Evolutionary conservation across 2,113 vertebrate species (phyloP).

Genomic region (Scortum barcoo): DNA sequence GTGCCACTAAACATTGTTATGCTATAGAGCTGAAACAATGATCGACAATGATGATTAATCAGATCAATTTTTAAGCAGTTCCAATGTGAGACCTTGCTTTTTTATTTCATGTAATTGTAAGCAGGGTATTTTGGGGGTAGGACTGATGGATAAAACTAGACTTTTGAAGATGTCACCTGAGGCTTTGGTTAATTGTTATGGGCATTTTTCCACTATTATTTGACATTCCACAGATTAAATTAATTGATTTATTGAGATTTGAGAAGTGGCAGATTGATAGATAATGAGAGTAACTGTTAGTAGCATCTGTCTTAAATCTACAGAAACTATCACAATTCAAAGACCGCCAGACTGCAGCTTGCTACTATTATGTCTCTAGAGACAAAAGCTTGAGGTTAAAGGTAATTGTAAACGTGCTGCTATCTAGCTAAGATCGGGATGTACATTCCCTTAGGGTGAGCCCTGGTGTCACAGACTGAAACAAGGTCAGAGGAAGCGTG

Average conservation of each 20-base stretch:
- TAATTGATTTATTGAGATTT: background rate
- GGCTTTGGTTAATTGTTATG: background rate
- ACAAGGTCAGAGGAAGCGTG: conserved; percentile 71
- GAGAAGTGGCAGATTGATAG: background rate
- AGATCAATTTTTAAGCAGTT: background rate
- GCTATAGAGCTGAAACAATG: background rate
- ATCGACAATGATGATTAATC: background rate
- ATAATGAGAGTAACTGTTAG: background rate
- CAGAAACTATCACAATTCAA: conserved; percentile 16
- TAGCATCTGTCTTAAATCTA: conserved; percentile 4
- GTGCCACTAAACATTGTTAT: background rate
- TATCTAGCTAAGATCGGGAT: conserved; percentile 71
- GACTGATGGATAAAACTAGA: background rate
- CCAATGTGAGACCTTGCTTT: background rate
- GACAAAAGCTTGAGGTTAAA: conserved; percentile 73
- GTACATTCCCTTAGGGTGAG: conserved; percentile 70
- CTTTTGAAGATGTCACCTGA: background rate
- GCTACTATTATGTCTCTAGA: conserved; percentile 61
- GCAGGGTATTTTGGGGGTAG: background rate
- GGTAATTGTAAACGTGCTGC: conserved; percentile 76
- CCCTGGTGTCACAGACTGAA: conserved; percentile 70
- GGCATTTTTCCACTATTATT: background rate
- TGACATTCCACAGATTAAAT: background rate
- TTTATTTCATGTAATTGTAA: background rate
- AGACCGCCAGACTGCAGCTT: conserved; percentile 29